Evolutionary conservation across 1,140 invertebrate genomes (phyloP).

Genomic region (Bombus sylvicola): DNA sequence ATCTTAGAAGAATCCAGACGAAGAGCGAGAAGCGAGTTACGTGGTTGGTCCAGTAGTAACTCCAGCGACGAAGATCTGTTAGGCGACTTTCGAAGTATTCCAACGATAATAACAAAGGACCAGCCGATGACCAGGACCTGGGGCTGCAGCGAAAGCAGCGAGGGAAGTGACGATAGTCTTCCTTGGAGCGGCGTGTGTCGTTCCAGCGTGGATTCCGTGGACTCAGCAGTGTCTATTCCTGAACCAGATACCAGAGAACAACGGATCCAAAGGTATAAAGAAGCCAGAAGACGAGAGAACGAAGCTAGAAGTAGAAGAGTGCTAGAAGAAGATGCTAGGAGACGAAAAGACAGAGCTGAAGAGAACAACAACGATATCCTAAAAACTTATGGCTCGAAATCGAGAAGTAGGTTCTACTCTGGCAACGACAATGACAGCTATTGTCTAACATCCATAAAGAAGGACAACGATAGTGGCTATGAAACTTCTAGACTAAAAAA

Average conservation of each 20-base stretch:
- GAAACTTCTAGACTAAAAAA: slow-evolving; percentile 37
- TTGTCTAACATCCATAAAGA: slow-evolving; percentile 26
- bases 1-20: slow-evolving; percentile 68
- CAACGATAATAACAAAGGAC: slow-evolving; percentile 63
- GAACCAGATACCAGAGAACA: slow-evolving; percentile 78
- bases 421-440: slow-evolving; percentile 57
- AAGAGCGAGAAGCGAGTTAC: slow-evolving; percentile 77
- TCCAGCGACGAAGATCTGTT: slow-evolving; percentile 81
- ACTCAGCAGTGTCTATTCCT: slow-evolving; percentile 59
- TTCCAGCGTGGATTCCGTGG: slow-evolving; percentile 72
- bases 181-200: slow-evolving; percentile 74
- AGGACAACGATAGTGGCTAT: slow-evolving; percentile 5
- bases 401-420: slow-evolving; percentile 52
- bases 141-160: slow-evolving; percentile 81
- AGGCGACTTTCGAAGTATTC: slow-evolving; percentile 71
- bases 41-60: slow-evolving; percentile 80
- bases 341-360: slow-evolving; percentile 68
- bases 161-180: slow-evolving; percentile 81
- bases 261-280: slow-evolving; percentile 79
- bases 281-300: slow-evolving; percentile 77
- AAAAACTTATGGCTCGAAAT: slow-evolving; percentile 42
- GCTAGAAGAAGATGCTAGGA: slow-evolving; percentile 78
- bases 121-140: slow-evolving; percentile 69
- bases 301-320: slow-evolving; percentile 76
- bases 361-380: slow-evolving; percentile 72